Conservation (phyloP, 2,113 vertebrate genomes). For the Hylia prasina region DNA sequence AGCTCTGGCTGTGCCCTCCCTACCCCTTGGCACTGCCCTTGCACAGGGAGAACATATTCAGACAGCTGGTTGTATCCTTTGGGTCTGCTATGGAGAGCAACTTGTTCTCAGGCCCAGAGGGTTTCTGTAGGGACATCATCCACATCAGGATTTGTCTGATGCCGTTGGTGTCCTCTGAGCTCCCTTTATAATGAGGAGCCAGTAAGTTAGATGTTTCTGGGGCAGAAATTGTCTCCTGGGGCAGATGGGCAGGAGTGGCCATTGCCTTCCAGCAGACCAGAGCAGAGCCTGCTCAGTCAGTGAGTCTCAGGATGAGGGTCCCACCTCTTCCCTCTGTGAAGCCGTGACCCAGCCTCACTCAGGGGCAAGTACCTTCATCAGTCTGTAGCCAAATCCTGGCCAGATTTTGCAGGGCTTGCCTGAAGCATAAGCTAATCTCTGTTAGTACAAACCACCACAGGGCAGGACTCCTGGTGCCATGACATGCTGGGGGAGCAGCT, state of each 20-base stretch:
- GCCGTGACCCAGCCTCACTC: background rate
- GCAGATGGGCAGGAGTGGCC: background rate
- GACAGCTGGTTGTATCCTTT: background rate
- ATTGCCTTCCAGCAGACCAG: background rate
- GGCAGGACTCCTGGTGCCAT: background rate
- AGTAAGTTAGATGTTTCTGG: background rate
- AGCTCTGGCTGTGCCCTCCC: background rate
- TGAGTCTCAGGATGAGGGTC: background rate
- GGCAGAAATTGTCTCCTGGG: background rate
- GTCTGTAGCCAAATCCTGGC: fast-evolving
- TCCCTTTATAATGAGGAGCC: background rate
- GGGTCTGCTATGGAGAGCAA: background rate
- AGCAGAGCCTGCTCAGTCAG: background rate
- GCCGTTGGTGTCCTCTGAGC: background rate
- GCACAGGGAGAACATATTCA: background rate
- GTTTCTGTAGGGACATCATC: background rate
- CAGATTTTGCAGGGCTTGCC: background rate
- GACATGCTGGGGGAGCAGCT: background rate
- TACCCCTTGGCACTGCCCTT: background rate
- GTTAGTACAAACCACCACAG: background rate
- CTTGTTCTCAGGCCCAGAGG: background rate
- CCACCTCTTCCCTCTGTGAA: background rate
- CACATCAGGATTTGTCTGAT: background rate
- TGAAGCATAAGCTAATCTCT: background rate
- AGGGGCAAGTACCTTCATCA: background rate